phyloP scores from a whole-genome alignment of 2,888 invertebrate genomes.

The Papilio demoleus region DNA sequence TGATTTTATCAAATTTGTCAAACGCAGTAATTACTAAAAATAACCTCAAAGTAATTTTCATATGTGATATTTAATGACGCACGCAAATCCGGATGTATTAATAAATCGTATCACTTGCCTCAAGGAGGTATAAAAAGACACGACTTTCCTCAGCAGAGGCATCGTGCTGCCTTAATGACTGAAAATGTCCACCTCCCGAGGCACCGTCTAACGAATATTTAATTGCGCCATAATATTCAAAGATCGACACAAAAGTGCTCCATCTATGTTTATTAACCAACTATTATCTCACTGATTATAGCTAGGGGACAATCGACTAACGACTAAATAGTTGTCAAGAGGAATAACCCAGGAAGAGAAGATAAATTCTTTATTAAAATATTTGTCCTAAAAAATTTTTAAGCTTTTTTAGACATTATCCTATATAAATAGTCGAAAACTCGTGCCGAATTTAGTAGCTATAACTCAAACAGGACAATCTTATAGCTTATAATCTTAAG shows the following conservation, averaged over 20 bases:
- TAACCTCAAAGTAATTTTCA: no score
- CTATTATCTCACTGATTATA: conserved; percentile 61
- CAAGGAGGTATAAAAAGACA: conserved; percentile 44
- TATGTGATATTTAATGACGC: neutral
- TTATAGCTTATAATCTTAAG: no score
- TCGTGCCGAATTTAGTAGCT: no score
- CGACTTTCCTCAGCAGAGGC: conserved; percentile 56
- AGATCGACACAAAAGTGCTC: conserved; percentile 53
- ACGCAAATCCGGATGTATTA: neutral
- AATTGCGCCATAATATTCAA: conserved; percentile 74
- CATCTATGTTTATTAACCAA: conserved; percentile 61
- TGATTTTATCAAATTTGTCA: no score
- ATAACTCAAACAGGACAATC: no score
- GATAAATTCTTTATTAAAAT: neutral
- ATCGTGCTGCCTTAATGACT: conserved; percentile 71
- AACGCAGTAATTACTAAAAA: no score
- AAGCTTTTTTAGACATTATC: no score
- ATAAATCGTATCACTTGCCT: conserved; percentile 39
- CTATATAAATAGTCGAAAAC: no score
- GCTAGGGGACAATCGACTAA: conserved; percentile 32
- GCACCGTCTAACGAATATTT: conserved; percentile 75
- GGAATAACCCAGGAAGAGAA: neutral
- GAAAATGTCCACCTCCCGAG: conserved; percentile 64
- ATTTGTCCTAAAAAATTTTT: neutral
- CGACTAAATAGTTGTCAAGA: conserved; percentile 1